Base-by-base conservation (phyloP, 2,888 invertebrate genomes). In the Cryptus viduatorius region DNA sequence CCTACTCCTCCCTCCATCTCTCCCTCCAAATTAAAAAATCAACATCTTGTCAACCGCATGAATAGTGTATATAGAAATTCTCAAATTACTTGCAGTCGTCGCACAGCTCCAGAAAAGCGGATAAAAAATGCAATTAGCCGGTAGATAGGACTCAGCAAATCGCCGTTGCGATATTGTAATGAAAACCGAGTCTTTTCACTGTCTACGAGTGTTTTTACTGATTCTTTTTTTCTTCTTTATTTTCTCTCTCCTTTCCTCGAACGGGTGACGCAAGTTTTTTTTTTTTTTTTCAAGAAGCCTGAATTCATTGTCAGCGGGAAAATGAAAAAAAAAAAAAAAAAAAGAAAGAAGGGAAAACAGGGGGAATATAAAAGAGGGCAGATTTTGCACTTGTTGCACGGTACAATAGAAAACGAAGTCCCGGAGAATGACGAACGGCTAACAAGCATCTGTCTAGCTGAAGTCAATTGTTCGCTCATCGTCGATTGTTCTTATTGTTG, bases 361-460 rank as follows among this genome's bases (percentile, higher is more conserved):
- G 48, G 12, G 37, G 5, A 3, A 48, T 75, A 64, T 37, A 50
- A 75, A 75, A 64, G 75, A 7, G 31, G n/a, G 50, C 48, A 46
- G 50, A 71, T 82, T 78, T 37, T 72, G 50, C 65, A 82, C 72
- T 82, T 82, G 82, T 82, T 78, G 72, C 59, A 31, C 56, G 50
- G 67, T 44, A 68, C 77, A 53, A 65, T 72, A 50, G 50, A 76
- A 76, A 48, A 24, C 50, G 42, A 50, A 48, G 53, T 65, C 19
- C 14, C 10, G 16, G 50, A 48, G 10, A 53, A 50, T 42, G 50
- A 50, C 42, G 37, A 37, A 0, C 29, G 61, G 37, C 19, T 53
- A 65, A 61, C 59, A 50, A 59, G 68, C 14, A 53, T 16, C 44
- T 59, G 42, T 48, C 61, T 12, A 3, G 31, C 19, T 19, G 42